Base-by-base conservation (phyloP, 2,113 vertebrate genomes). In the Talpa occidentalis region DNA sequence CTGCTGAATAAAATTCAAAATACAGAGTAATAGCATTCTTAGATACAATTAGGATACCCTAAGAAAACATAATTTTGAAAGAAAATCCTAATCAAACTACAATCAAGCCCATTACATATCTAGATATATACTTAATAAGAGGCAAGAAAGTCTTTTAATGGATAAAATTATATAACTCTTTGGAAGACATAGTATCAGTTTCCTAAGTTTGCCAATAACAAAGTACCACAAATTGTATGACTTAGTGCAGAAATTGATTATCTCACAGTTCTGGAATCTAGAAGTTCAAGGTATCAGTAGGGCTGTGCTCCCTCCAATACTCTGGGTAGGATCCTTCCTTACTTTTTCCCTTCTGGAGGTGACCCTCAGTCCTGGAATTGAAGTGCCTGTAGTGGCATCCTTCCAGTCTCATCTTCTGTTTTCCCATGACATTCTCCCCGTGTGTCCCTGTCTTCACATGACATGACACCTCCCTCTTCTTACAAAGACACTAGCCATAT, bases 61-160 rank as follows among this genome's bases (percentile, higher is more conserved):
- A 49, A 83, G 59, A 80, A 87, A 73, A 93, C 42, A 22, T 26
- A 73, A 78, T 66, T 82, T 67, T 91, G 49, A 94, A 82, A 93
- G 64, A 80, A 70, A 42, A 73, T 37, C 32, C 26, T 74, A 32
- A 76, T 76, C 37, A 70, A 88, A 70, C 42, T 54, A 49, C 5
- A 64, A 11, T 21, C 70, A 59, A 88, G 60, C 80, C 47, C 32
- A 47, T 52, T 62, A 77, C 59, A 30, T 62, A 54, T 12, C 67
- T 42, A 79, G 64, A 73, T 60, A 78, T 49, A 73, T 83, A 91
- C 40, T 17, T 90, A 19, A 52, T 37, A 28, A 79, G 90, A 91
- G 21, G 19, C 56, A 78, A 91, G 79, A 2, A 44, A 88, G 52
- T 40, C 21, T 37, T 67, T 84, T 60, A 56, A 14, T 14, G 72